Percentiles rank a stretch among this genome's conserved stretches.
Conservation (phyloP, 1,140 invertebrate genomes). For the Trichogramma pretiosum region DNA sequence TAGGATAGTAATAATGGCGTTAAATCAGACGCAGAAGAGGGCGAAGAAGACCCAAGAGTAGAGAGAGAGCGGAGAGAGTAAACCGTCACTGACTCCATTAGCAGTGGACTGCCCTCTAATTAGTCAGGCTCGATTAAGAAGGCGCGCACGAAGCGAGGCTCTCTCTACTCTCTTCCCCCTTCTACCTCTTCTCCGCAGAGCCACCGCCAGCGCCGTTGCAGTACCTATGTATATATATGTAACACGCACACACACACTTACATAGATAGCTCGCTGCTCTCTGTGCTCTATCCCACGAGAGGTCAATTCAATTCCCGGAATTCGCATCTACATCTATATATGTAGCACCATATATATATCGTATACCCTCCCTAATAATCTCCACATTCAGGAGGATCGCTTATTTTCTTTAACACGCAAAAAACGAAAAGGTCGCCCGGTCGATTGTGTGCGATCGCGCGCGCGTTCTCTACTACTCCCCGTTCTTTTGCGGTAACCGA, state of each 20-base stretch:
- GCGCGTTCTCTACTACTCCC: too few relatives aligned
- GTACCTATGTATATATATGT: too few relatives aligned
- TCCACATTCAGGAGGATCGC: too few relatives aligned
- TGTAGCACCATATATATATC: too few relatives aligned
- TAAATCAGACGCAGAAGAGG: constrained; percentile 6
- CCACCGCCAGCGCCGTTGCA: too few relatives aligned
- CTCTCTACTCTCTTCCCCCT: background rate
- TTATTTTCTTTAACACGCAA: too few relatives aligned
- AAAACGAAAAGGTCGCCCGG: too few relatives aligned
- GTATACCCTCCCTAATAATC: constrained; percentile 5
- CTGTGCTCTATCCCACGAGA: background rate
- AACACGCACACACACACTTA: too few relatives aligned
- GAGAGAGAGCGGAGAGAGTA: constrained; percentile 11
- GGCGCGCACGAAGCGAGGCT: constrained; percentile 9
- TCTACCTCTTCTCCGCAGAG: constrained; percentile 1
- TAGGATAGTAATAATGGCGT: constrained; percentile 14
- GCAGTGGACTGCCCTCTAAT: constrained; percentile 36
- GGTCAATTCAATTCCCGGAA: constrained; percentile 11
- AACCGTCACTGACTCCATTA: too few relatives aligned
- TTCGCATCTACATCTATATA: too few relatives aligned
- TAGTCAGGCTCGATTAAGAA: constrained; percentile 39
- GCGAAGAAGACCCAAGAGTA: constrained; percentile 8
- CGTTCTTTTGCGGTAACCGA: too few relatives aligned
- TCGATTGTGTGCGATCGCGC: too few relatives aligned
- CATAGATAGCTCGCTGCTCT: background rate